phyloP scores from a whole-genome alignment of 2,888 invertebrate genomes.

The Drosophila lutescens region DNA sequence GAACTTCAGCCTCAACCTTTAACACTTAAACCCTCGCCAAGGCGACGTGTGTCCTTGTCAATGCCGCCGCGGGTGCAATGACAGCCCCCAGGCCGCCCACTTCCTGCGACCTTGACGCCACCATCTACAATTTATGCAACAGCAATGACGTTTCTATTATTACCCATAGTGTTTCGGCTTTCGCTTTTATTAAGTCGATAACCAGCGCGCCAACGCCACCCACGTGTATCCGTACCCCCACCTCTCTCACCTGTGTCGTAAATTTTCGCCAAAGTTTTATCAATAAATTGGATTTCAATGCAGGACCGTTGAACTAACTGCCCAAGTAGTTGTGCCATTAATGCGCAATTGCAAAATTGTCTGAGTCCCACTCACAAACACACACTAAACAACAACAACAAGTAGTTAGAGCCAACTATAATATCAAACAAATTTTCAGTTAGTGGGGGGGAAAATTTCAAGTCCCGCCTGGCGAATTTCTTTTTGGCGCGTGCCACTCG shows the following conservation, averaged over 20 bases:
- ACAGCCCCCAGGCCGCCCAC: constrained; percentile 51
- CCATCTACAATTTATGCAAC: constrained; percentile 53
- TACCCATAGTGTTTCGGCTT: constrained; percentile 27
- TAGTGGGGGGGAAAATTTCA: constrained; percentile 13
- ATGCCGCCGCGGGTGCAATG: constrained; percentile 61
- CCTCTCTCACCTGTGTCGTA: constrained; percentile 29
- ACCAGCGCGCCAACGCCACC: constrained; percentile 36
- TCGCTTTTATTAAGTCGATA: constrained; percentile 75
- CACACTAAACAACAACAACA: constrained; percentile 18
- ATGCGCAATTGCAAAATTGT: constrained; percentile 73
- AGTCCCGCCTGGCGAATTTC: constrained; percentile 5
- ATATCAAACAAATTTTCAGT: constrained; percentile 53
- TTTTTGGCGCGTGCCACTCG: constrained; percentile 34
- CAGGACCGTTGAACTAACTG: constrained; percentile 61
- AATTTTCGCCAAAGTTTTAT: constrained; percentile 71
- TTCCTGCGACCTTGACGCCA: constrained; percentile 66
- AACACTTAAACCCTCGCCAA: constrained; percentile 18
- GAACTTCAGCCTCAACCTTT: constrained; percentile 43
- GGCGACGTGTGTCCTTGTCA: constrained; percentile 59
- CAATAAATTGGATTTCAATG: constrained; percentile 66
- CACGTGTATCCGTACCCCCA: constrained; percentile 19
- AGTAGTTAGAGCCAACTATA: constrained; percentile 28
- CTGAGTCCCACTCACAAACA: constrained; percentile 7
- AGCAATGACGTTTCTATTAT: constrained; percentile 54
- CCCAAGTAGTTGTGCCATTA: constrained; percentile 51